Conservation (phyloP, 1,140 invertebrate species). For the Nephotettix cincticeps region DNA sequence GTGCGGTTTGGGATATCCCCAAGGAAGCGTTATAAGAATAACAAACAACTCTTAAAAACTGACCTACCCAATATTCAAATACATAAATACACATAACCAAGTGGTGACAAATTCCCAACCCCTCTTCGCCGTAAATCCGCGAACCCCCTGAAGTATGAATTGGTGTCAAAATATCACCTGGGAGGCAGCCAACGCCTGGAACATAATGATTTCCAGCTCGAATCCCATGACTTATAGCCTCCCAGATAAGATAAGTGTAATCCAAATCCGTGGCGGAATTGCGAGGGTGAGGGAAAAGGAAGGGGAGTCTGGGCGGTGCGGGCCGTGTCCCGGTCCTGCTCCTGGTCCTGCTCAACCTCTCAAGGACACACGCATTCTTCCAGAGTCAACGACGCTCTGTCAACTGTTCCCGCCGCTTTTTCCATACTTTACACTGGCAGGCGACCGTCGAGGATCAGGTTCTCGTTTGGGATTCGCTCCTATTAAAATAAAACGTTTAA, state of each 20-base stretch:
- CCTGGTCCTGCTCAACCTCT: not conserved
- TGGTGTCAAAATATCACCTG: not conserved
- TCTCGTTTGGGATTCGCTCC: no score
- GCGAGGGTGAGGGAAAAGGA: not conserved
- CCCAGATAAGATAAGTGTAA: conserved; percentile 6
- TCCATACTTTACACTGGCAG: conserved; percentile 1
- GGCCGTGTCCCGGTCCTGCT: not conserved
- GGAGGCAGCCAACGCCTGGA: not conserved
- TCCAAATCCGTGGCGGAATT: conserved; percentile 1
- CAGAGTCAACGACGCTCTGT: not conserved
- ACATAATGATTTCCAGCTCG: conserved; percentile 2
- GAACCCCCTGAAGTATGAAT: not conserved
- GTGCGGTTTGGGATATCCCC: no score
- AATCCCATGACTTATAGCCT: not conserved
- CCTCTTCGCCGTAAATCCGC: no score
- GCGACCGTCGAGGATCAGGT: no score
- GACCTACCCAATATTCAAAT: no score
- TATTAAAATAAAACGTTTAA: no score
- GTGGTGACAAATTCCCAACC: no score
- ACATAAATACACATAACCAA: no score
- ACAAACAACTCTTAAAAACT: no score
- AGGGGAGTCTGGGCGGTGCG: not conserved
- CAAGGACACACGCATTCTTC: not conserved
- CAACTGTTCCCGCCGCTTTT: not conserved
- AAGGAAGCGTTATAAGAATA: no score